Evolutionary conservation across 2,888 invertebrate genomes (phyloP).

Genomic region (Parnassius orleans): DNA sequence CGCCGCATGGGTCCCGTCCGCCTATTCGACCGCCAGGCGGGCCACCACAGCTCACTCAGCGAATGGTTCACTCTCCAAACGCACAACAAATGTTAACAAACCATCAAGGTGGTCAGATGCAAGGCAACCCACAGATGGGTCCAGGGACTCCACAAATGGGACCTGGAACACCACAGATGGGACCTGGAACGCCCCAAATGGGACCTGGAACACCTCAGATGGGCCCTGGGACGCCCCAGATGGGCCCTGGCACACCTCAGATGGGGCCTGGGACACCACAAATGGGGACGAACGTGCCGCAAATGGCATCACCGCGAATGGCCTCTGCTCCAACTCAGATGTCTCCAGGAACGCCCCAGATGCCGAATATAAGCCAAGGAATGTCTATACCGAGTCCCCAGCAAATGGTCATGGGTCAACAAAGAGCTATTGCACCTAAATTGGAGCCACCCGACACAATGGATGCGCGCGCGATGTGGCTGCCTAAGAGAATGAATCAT

Average conservation of each 20-base stretch:
- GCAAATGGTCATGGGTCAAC: slow-evolving; percentile 65
- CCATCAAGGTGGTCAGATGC: slow-evolving; percentile 36
- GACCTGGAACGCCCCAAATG: slow-evolving; percentile 55
- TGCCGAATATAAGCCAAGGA: slow-evolving; percentile 66
- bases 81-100: slow-evolving; percentile 43
- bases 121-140: slow-evolving; percentile 46
- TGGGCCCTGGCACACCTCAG: slow-evolving; percentile 47
- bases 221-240: slow-evolving; percentile 45
- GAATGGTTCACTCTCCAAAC: slow-evolving; percentile 50
- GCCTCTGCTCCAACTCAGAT: slow-evolving; percentile 69
- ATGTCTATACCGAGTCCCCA: slow-evolving; percentile 66
- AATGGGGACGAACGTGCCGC: slow-evolving; percentile 42
- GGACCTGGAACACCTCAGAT: slow-evolving; percentile 51
- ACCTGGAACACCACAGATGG: slow-evolving; percentile 53
- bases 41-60: slow-evolving; percentile 48
- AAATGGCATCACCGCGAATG: slow-evolving; percentile 70
- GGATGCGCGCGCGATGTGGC: slow-evolving; percentile 83
- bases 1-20: slow-evolving; percentile 65
- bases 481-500: slow-evolving; percentile 84
- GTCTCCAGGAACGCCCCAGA: slow-evolving; percentile 71
- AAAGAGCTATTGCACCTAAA: slow-evolving; percentile 78
- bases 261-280: slow-evolving; percentile 48
- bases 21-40: slow-evolving; percentile 59
- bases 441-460: slow-evolving; percentile 81
- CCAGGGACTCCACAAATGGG: slow-evolving; percentile 50